These are phyloP conservation scores for Thalassophryne amazonica DNA, from an alignment of 2,797 vertebrate species.

Conservation along the genomic window DNA sequence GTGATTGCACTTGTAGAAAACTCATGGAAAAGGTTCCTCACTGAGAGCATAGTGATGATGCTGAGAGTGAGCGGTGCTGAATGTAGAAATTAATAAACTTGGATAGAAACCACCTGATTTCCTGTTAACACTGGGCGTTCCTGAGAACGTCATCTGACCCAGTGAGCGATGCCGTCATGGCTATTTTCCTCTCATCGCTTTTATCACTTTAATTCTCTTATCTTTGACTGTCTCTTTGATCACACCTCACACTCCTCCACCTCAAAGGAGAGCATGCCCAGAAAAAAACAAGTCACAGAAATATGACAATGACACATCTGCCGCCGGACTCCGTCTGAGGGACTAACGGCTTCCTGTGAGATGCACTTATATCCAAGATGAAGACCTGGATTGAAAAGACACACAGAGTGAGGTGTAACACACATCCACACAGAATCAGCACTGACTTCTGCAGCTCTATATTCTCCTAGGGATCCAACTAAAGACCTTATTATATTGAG, in stretches of 20 bases:
- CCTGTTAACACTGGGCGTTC: constrained; percentile 53
- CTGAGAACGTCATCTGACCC: constrained; percentile 56
- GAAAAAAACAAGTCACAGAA: constrained; percentile 34
- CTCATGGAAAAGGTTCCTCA: constrained; percentile 40
- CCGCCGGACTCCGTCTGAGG: constrained; percentile 50
- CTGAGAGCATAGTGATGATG: constrained; percentile 31
- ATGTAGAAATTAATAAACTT: constrained; percentile 29
- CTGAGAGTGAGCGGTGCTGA: constrained; percentile 24
- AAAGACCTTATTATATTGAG: too few relatives aligned
- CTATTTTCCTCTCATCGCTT: constrained; percentile 53
- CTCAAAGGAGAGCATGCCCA: constrained; percentile 67
- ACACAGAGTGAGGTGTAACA: too few relatives aligned
- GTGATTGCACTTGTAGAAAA: constrained; percentile 8
- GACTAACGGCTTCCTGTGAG: constrained; percentile 22
- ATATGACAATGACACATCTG: constrained; percentile 48
- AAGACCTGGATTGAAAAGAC: too few relatives aligned
- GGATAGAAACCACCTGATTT: constrained; percentile 25
- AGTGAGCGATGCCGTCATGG: constrained; percentile 45
- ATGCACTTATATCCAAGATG: too few relatives aligned
- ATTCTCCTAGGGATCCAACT: too few relatives aligned
- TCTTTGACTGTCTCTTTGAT: constrained; percentile 59
- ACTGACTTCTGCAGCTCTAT: too few relatives aligned
- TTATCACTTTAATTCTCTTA: constrained; percentile 65
- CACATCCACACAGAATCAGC: too few relatives aligned
- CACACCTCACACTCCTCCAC: constrained; percentile 39